Conservation (phyloP, 2,888 invertebrate species). For the Antheraea assamensis region DNA sequence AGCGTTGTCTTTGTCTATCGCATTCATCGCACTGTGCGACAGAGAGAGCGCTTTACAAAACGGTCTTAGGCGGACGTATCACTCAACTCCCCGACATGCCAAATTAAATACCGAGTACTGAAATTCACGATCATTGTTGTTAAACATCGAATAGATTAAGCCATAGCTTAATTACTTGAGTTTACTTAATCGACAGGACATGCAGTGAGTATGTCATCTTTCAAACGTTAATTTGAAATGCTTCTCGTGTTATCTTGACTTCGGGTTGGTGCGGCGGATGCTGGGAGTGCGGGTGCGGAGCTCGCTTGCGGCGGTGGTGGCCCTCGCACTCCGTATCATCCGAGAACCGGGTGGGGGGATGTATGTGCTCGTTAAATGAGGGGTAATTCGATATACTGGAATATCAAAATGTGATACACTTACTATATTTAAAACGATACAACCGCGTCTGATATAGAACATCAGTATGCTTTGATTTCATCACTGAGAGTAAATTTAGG, state of each 20-base stretch:
- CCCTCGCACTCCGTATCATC: slow-evolving; percentile 86
- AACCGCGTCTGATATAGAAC: too few species aligned
- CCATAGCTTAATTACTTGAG: background rate
- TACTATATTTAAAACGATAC: too few species aligned
- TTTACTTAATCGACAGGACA: slow-evolving; percentile 30
- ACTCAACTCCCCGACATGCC: too few species aligned
- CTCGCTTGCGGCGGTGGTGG: slow-evolving; percentile 71
- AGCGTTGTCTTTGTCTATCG: too few species aligned
- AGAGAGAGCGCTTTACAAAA: too few species aligned
- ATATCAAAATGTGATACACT: slow-evolving; percentile 27
- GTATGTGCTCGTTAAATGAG: slow-evolving; percentile 91
- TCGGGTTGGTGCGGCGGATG: slow-evolving; percentile 52
- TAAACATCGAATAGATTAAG: background rate
- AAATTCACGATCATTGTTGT: background rate
- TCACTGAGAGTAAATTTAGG: too few species aligned
- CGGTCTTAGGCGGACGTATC: too few species aligned
- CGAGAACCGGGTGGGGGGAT: slow-evolving; percentile 93
- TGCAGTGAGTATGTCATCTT: slow-evolving; percentile 31
- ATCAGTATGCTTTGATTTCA: too few species aligned
- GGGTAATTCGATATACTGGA: slow-evolving; percentile 89
- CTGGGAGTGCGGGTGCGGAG: slow-evolving; percentile 48
- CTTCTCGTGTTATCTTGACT: slow-evolving; percentile 84
- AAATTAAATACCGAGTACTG: too few species aligned
- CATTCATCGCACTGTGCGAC: too few species aligned
- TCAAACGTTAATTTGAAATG: slow-evolving; percentile 92